Conservation (phyloP, 1,140 invertebrate species). For the Nasonia longicornis region DNA sequence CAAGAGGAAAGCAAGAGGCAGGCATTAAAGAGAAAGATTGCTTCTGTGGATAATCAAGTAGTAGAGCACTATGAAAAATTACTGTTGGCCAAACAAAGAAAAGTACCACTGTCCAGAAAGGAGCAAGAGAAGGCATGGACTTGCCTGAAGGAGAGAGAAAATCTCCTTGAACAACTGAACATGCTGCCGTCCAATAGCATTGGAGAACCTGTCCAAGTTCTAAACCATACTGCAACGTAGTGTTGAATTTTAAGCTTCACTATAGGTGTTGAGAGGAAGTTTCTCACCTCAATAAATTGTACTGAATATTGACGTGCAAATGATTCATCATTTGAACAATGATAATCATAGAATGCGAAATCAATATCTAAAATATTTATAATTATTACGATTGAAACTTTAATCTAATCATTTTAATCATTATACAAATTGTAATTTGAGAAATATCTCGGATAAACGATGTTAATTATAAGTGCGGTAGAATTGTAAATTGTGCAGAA, state of each 20-base stretch:
- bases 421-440: neutral
- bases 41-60: conserved; percentile 78
- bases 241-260: conserved; percentile 6
- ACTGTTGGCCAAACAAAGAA: conserved; percentile 80
- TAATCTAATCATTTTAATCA: conserved; percentile 14
- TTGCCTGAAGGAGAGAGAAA: conserved; percentile 74
- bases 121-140: conserved; percentile 85
- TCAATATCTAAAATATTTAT: conserved; percentile 33
- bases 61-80: conserved; percentile 85
- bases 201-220: conserved; percentile 53
- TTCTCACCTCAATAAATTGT: neutral
- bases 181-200: conserved; percentile 63
- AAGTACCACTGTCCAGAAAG: conserved; percentile 82
- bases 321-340: neutral
- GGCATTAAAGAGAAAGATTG: conserved; percentile 77
- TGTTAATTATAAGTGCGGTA: conserved; percentile 32
- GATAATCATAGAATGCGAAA: conserved; percentile 14
- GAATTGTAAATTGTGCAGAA: conserved; percentile 41
- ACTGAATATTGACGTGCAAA: conserved; percentile 25
- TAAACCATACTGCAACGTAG: conserved; percentile 31
- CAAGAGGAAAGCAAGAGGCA: conserved; percentile 77
- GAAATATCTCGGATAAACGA: conserved; percentile 12
- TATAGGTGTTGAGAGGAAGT: conserved; percentile 1
- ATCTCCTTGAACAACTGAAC: conserved; percentile 71
- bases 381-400: conserved; percentile 10